Evolutionary conservation across 1,140 invertebrate species (phyloP), one percentile per base, ranked within the genome.

Genomic region (Watersipora subatra): DNA sequence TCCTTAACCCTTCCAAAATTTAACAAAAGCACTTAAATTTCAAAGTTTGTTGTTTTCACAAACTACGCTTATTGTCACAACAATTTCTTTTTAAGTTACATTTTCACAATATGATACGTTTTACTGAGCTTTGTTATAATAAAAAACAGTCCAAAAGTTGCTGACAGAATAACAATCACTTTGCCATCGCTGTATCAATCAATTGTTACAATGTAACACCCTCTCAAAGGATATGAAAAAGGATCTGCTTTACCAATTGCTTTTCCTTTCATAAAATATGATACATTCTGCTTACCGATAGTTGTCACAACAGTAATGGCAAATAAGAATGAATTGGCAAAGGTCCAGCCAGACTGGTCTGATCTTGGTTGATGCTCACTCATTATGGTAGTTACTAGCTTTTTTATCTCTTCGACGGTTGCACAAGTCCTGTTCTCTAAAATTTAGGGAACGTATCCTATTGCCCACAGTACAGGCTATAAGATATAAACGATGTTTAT

Each of bases 271-370:
- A n/a, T n/a, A n/a, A n/a, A n/a, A n/a, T n/a, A n/a, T n/a, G n/a
- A n/a, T n/a, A n/a, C n/a, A n/a, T n/a, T n/a, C n/a, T n/a, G n/a
- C 34, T 12, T 46, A 46, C 69, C 70, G 26, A 71, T 69, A 12
- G 70, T 68, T 20, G 68, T 69, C 3, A 69, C 64, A 3, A 71
- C 65, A 12, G 68, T 69, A 29, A 63, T 59, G 15, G 67, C 64
- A 30, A 71, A 69, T 55, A 70, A 71, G 34, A 71, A 61, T 1
- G 67, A 63, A 29, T 64, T 71, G 29, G 63, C 46, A 20, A 67
- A 24, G 61, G 69, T 58, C 70, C 70, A 71, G 56, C 67, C 65
- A 55, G 63, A 56, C 15, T 61, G 7, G 34, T 46, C 7, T 46
- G 34, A 46, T 46, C 34, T n/a, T n/a, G n/a, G 34, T 46, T 46